A percentile compares a stretch with the other conserved stretches of the same genome.
phyloP scores from a whole-genome alignment of 1,140 invertebrate genomes.

The Rhyacophila brunnea region DNA sequence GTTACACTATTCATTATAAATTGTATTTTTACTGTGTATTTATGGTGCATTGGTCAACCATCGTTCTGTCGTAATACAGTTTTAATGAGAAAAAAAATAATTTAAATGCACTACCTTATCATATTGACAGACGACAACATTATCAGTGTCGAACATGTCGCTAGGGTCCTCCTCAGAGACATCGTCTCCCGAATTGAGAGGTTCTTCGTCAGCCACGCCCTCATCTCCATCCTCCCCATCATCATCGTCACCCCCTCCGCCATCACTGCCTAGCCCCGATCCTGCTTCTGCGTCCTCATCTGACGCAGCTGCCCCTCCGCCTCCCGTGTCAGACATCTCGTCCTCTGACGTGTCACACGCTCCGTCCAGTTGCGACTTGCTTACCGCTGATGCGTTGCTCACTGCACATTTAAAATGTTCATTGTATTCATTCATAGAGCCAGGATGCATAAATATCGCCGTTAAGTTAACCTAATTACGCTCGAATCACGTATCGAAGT shows the following conservation, averaged over 20 bases:
- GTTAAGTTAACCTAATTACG: no score
- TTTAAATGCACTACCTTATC: conserved; percentile 74
- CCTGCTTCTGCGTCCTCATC: conserved; percentile 73
- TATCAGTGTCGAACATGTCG: conserved; percentile 96
- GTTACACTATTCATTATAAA: no score
- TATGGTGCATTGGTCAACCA: no score
- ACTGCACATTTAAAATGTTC: background rate
- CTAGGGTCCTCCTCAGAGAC: conserved; percentile 94
- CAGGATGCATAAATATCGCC: no score
- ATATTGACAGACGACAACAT: conserved; percentile 99
- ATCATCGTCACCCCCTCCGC: conserved; percentile 75
- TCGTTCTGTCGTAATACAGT: no score
- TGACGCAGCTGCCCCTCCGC: conserved; percentile 70
- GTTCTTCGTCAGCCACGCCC: conserved; percentile 83
- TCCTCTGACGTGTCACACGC: conserved; percentile 49
- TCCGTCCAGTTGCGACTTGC: conserved; percentile 31
- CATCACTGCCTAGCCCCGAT: conserved; percentile 67
- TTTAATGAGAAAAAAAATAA: background rate
- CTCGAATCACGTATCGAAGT: no score
- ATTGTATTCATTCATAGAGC: no score
- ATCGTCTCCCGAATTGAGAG: conserved; percentile 94
- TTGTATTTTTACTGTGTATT: no score
- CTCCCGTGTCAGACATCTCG: conserved; percentile 61
- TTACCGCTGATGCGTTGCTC: conserved; percentile 9
- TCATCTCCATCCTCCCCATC: conserved; percentile 70